phyloP scores from a whole-genome alignment of 2,797 vertebrate species.

The Phaenicophaeus curvirostris region DNA sequence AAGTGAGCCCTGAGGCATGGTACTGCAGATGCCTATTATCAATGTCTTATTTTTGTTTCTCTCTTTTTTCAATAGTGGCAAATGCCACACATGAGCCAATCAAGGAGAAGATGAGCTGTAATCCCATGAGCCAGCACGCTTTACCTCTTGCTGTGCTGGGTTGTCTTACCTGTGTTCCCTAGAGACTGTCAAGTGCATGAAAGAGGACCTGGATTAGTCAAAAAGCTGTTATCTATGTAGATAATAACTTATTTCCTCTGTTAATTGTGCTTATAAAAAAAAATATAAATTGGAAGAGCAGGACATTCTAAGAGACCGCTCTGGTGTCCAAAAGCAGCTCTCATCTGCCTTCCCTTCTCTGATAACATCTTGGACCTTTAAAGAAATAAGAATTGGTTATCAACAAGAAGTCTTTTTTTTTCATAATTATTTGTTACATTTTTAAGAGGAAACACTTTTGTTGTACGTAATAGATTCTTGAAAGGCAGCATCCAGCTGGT shows the following conservation, averaged over 20 bases:
- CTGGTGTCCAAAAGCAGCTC: neutral
- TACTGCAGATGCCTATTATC: neutral
- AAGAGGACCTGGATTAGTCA: neutral
- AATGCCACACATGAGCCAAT: rapidly evolving
- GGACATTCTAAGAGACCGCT: neutral
- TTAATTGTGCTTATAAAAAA: neutral
- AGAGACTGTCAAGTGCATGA: neutral
- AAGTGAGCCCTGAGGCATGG: neutral
- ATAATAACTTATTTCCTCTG: neutral
- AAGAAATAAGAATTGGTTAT: neutral
- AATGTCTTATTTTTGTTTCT: neutral
- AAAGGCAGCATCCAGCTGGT: neutral
- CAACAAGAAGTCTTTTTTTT: neutral
- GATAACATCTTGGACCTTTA: neutral
- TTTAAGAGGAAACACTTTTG: neutral
- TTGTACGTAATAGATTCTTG: neutral
- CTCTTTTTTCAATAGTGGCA: neutral
- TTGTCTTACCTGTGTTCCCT: neutral
- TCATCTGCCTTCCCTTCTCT: neutral
- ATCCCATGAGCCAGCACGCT: neutral
- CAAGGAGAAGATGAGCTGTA: neutral
- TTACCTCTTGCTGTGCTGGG: neutral
- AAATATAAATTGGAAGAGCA: neutral
- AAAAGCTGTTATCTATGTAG: neutral
- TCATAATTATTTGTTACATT: neutral